Base-by-base conservation (phyloP, 2,113 vertebrate species). In the Bettongia penicillata region DNA sequence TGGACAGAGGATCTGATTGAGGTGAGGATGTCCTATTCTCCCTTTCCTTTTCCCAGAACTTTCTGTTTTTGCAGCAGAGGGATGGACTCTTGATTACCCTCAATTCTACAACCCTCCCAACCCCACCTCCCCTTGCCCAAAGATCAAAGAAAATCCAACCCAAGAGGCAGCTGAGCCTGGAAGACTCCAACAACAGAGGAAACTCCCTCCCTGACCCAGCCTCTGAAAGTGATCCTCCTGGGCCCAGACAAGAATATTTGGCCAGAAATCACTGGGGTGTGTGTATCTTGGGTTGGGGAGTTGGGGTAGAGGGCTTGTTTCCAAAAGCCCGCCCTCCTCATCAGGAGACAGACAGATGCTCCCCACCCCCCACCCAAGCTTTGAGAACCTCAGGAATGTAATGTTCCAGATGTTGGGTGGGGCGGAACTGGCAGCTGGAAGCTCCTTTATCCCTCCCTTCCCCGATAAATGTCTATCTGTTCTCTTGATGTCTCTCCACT, bases 1-100 rank as follows among this genome's bases (percentile, higher is more conserved):
- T 99, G 99, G 99, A 99, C 99, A 0, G 99, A 99, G 91, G 99
- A 99, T 57, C 99, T 99, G 52, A 99, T 99, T 0, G 91, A 99
- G 99, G 99, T 99, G 97, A 8, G 3, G 22, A 1, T 1, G 22
- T 48, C 22, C 2, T 89, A 16, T 28, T 48, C 31, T 53, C 23
- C 28, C 53, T 61, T 26, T 53, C 90, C 48, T 47, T 25, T 77
- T 4, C 52, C 91, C n/a, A 24, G 37, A 51, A 25, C 3, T 53
- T 52, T 12, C 47, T 49, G 12, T 48, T 47, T 49, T 31, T 48
- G 25, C n/a, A 84, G n/a, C 37, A 23, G 7, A 6, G n/a, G 16
- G 68, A 84, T 84, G 68, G 47, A 48, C 90, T 90, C 90, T 90
- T 51, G 48, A 48, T 25, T 51, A 11, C 48, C 28, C 49, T 90